Evolutionary conservation across 2,113 vertebrate genomes (phyloP), one percentile per base, ranked within the genome.

Genomic region (Zapornia atra): DNA sequence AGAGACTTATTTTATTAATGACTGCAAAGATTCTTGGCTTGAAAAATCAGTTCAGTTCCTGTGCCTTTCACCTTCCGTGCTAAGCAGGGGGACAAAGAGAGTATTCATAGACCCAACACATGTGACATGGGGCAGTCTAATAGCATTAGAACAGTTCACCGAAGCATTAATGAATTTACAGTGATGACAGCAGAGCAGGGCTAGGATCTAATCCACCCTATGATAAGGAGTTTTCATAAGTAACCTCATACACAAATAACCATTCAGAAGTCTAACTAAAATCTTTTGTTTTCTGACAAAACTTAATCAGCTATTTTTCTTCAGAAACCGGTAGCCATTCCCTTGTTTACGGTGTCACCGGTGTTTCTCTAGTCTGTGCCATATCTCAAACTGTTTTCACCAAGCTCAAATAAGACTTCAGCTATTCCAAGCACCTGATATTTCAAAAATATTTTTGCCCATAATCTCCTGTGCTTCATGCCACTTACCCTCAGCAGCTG

Each of bases 91-190:
- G 72, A 97, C 96, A 97, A 97, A 96, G 94, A 81, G 65, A 82
- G 57, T 92, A 94, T 95, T 97, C 94, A 97, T 6, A 85, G 86
- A 44, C 79, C 66, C 26, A 33, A 59, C 73, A 81, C 94, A 82
- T 94, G 95, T 92, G 92, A 95, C 90, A 76, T 14, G 48, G 84
- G 76, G 51, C 82, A 84, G 33, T 64, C 86, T 91, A 94, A 88
- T 79, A 93, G 69, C 85, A 86, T 95, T 97, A 76, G 79, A 92
- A 61, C 72, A 88, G 88, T 75, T 92, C 91, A 94, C 61, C 91
- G 93, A 92, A 92, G 96, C 88, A 86, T 91, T 92, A 96, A 91
- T 91, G 88, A 94, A 84, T 85, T 95, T 94, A 54, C 78, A 71
- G 84, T 75, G 77, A 92, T 94, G 94, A 71, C 90, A 94, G 77